These are phyloP conservation scores for Drosophila varians DNA, from an alignment of 1,140 invertebrate genomes.

Conservation along the genomic window DNA sequence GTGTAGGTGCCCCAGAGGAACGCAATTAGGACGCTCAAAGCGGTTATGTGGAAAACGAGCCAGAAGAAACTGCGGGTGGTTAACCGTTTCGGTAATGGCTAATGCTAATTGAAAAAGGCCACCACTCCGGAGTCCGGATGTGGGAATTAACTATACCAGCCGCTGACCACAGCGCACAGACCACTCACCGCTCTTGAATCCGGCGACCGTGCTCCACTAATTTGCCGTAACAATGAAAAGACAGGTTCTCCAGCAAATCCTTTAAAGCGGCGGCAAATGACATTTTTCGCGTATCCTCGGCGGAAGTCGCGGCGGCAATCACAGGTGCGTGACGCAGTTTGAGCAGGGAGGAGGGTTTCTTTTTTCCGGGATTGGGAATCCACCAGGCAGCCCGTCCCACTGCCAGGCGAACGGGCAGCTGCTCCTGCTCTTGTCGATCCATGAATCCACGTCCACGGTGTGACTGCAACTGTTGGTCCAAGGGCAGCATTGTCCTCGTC, in stretches of 20 bases:
- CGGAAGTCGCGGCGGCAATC: constrained; percentile 18
- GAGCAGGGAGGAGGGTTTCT: background rate
- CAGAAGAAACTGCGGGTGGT: constrained; percentile 84
- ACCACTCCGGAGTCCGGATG: constrained; percentile 1
- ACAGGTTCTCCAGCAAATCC: constrained; percentile 79
- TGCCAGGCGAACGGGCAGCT: constrained; percentile 34
- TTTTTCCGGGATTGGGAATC: constrained; percentile 42
- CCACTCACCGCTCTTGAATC: constrained; percentile 71
- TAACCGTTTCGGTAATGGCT: constrained; percentile 17
- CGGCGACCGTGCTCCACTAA: constrained; percentile 72
- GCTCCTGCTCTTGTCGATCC: constrained; percentile 34
- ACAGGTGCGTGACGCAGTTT: constrained; percentile 1
- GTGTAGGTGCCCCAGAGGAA: constrained; percentile 84
- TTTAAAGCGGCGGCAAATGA: constrained; percentile 73
- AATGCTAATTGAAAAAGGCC: constrained; percentile 60
- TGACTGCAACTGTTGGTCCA: constrained; percentile 64
- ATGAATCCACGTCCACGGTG: constrained; percentile 12
- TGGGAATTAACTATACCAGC: background rate
- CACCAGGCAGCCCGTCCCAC: constrained; percentile 74
- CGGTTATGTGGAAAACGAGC: constrained; percentile 84
- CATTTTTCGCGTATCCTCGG: constrained; percentile 62
- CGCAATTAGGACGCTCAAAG: constrained; percentile 84
- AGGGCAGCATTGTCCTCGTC: constrained; percentile 25
- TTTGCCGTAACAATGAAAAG: constrained; percentile 82
- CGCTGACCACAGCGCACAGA: background rate